Evolutionary conservation across 2,888 invertebrate species (phyloP).

Genomic region (Drosophila pullipes): DNA sequence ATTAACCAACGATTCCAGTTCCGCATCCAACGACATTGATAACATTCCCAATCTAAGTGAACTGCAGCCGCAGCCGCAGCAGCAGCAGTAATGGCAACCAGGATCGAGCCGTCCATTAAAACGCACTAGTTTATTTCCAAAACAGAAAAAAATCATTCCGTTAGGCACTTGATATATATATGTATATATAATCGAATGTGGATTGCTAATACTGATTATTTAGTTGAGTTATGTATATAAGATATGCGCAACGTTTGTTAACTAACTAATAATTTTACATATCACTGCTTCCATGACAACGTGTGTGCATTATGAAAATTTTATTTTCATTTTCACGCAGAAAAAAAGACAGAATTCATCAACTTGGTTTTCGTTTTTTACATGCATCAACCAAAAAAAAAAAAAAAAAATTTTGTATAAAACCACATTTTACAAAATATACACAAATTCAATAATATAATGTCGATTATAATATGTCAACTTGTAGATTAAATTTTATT

Average conservation of each 20-base stretch:
- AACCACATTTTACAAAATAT: conserved; percentile 46
- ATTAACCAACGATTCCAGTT: conserved; percentile 81
- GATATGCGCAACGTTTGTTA: conserved; percentile 44
- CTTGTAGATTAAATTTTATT: neutral
- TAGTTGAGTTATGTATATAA: conserved; percentile 39
- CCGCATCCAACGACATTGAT: conserved; percentile 68
- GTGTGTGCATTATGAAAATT: conserved; percentile 18
- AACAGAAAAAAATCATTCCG: conserved; percentile 48
- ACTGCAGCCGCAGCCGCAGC: conserved; percentile 29
- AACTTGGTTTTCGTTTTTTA: conserved; percentile 36
- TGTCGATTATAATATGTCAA: neutral
- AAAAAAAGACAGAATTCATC: conserved; percentile 17
- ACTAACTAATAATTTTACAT: conserved; percentile 47
- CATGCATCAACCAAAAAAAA: conserved; percentile 31
- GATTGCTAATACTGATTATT: conserved; percentile 29
- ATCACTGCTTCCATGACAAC: conserved; percentile 54
- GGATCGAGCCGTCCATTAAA: conserved; percentile 52
- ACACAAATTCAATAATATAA: conserved; percentile 21
- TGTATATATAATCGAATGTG: conserved; percentile 29
- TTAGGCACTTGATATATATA: conserved; percentile 26
- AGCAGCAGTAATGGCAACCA: neutral
- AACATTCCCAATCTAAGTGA: conserved; percentile 81
- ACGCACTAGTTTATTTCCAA: conserved; percentile 41
- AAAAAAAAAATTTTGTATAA: conserved; percentile 34
- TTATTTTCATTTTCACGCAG: conserved; percentile 29